Evolutionary conservation across 1,140 invertebrate species (phyloP), one percentile per base, ranked within the genome.

Genomic region (Harlomillsia oculata): DNA sequence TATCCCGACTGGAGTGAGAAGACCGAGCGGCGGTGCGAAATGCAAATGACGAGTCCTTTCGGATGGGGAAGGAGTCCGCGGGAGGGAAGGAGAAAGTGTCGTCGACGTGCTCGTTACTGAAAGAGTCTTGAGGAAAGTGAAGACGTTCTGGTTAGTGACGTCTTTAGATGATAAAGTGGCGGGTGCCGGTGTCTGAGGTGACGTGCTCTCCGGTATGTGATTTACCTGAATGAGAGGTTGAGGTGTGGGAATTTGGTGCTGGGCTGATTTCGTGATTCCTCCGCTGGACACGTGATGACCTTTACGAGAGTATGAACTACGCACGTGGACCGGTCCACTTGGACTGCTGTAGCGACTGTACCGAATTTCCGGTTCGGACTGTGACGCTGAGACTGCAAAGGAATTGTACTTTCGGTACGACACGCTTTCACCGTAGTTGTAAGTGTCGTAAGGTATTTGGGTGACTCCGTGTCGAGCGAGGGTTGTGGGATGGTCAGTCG

Each of bases 181-280:
- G n/a, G n/a, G n/a, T n/a, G n/a, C n/a, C 8, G 45, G 45, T 36
- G 48, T 14, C 21, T 50, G 48, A 23, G 48, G 48, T 37, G 48
- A 37, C 13, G 48, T 50, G 34, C 48, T 50, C n/a, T 36, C 39
- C 5, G 39, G 48, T 23, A 26, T 32, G 2, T 32, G 28, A 21
- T 16, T 32, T 18, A 32, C 45, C 45, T 32, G 30, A 30, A 48
- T 48, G 45, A 48, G 45, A 32, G 55, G 40, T 25, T 32, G 55
- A 20, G 55, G 55, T 20, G 55, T 56, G 9, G 55, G 55, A 28
- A 56, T 56, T 51, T 56, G 55, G 28, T 44, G 55, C 14, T 41
- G 55, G 16, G 48, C 26, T 8, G 48, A 30, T 36, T 50, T 50
- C 21, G 48, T 50, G n/a, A n/a, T n/a, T n/a, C n/a, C n/a, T n/a